A percentile compares a stretch with the other conserved stretches of the same genome.
Conservation (phyloP, 2,888 invertebrate genomes). For the Ormyrus thymus region DNA sequence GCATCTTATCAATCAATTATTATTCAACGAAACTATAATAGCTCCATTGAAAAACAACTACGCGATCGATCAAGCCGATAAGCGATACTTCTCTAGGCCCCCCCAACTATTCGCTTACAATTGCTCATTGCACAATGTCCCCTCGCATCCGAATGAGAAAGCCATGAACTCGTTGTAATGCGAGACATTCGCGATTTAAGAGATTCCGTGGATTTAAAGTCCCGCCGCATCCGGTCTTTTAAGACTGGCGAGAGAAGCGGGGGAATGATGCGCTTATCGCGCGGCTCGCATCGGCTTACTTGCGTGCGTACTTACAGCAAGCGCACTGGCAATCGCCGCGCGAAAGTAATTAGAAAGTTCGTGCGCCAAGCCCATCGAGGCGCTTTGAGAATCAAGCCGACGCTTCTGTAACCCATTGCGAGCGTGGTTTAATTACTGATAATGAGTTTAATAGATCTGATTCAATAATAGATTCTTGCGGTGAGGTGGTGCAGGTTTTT, state of each 20-base stretch:
- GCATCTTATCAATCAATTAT: conserved; percentile 23
- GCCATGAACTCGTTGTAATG: not conserved
- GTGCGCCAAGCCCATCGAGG: not conserved
- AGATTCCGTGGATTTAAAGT: conserved; percentile 45
- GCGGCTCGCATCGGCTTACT: conserved; percentile 25
- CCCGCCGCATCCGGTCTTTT: conserved; percentile 44
- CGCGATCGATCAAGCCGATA: no score
- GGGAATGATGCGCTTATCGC: conserved; percentile 30
- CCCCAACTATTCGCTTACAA: no score
- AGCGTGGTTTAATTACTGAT: not conserved
- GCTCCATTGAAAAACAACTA: no score
- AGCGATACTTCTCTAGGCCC: no score
- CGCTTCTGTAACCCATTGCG: not conserved
- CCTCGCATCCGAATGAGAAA: conserved; percentile 1
- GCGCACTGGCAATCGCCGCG: conserved; percentile 6
- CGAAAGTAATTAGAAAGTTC: conserved; percentile 50
- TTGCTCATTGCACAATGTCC: not conserved
- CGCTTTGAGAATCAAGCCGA: not conserved
- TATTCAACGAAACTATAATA: no score
- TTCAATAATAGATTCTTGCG: no score
- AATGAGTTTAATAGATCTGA: no score
- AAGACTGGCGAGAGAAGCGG: conserved; percentile 6
- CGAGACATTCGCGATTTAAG: conserved; percentile 8
- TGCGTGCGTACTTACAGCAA: not conserved
- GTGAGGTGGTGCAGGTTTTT: no score